Percentiles rank a stretch among this genome's conserved stretches.
These are phyloP conservation scores for Julus scanicus DNA, from an alignment of 2,888 invertebrate species.

Conservation along the genomic window DNA sequence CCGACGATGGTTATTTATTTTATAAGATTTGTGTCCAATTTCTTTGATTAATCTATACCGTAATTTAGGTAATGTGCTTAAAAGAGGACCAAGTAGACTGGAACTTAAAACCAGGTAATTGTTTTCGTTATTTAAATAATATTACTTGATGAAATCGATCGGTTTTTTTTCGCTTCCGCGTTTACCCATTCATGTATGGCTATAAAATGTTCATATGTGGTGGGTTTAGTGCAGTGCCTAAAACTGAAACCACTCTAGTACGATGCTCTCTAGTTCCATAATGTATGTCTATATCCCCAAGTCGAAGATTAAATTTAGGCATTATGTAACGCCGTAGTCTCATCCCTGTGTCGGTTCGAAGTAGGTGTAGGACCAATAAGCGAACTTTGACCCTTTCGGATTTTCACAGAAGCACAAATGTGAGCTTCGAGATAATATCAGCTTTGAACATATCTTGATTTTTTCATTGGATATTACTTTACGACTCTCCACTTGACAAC, in stretches of 20 bases:
- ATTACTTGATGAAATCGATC: neutral
- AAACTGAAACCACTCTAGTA: neutral
- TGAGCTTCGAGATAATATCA: too few species aligned
- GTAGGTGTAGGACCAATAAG: neutral
- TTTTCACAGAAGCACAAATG: too few species aligned
- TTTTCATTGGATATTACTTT: too few species aligned
- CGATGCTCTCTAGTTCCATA: neutral
- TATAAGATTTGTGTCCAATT: neutral
- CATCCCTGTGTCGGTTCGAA: neutral
- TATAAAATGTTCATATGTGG: conserved; percentile 1
- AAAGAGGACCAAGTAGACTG: neutral
- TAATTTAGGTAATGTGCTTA: neutral
- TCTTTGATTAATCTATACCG: neutral
- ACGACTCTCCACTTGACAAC: too few species aligned
- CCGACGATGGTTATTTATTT: neutral
- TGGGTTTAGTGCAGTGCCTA: neutral
- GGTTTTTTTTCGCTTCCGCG: neutral
- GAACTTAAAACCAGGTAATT: neutral
- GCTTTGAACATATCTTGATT: too few species aligned
- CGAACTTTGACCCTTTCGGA: neutral
- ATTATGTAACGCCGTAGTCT: neutral
- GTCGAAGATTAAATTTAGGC: neutral
- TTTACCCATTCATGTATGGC: neutral
- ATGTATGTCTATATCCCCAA: neutral
- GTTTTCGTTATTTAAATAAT: neutral